phyloP scores from a whole-genome alignment of 2,888 invertebrate genomes.

The Calliopum simillimum region DNA sequence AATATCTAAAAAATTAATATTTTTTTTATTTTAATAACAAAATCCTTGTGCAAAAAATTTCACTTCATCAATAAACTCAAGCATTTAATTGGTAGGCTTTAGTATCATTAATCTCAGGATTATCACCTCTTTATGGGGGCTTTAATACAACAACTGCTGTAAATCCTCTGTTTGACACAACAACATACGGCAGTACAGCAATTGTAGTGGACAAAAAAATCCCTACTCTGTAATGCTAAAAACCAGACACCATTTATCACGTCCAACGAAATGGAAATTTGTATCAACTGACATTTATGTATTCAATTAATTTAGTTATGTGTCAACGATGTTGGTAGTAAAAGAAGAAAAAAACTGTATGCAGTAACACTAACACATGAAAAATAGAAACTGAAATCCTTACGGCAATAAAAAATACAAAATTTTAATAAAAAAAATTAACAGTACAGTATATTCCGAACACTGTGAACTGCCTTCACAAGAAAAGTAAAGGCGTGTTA shows the following conservation, averaged over 20 bases:
- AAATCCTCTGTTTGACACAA: constrained; percentile 11
- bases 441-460: no score
- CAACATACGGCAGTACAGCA: not conserved
- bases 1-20: no score
- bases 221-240: constrained; percentile 11
- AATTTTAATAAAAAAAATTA: no score
- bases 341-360: not conserved
- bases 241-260: constrained; percentile 34
- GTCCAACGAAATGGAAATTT: constrained; percentile 35
- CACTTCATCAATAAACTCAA: not conserved
- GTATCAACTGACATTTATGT: constrained; percentile 40
- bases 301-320: constrained; percentile 46
- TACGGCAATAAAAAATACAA: no score
- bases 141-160: constrained; percentile 25
- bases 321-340: constrained; percentile 41
- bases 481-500: no score
- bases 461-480: no score
- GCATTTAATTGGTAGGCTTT: constrained; percentile 18
- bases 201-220: no score
- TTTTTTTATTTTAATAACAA: no score
- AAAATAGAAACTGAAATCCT: not conserved
- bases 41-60: no score
- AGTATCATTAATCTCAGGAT: constrained; percentile 8
- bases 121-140: constrained; percentile 22
- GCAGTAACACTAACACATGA: not conserved